Percentiles rank a stretch among this genome's conserved stretches.
phyloP scores from a whole-genome alignment of 2,797 vertebrate species.

The Sebastes miniatus region DNA sequence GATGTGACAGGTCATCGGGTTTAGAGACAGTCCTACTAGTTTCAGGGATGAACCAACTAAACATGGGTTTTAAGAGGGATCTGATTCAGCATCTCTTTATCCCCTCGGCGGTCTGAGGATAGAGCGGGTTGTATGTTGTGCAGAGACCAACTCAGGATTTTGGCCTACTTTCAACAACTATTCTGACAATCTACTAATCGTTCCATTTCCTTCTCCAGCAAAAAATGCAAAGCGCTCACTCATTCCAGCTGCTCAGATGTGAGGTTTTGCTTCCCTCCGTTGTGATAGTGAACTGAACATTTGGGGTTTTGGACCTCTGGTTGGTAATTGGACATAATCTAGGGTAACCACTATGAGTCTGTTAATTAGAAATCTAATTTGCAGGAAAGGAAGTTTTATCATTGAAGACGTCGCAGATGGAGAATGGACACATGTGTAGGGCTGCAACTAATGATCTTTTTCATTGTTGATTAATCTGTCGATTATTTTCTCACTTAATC shows the following conservation, averaged over 20 bases:
- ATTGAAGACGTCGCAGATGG: no score
- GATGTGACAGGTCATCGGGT: background rate
- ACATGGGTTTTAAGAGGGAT: no score
- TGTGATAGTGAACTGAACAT: background rate
- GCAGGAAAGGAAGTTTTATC: no score
- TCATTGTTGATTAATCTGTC: no score
- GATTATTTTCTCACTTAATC: no score
- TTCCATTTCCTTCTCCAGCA: background rate
- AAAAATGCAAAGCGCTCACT: background rate
- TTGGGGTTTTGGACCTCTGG: background rate
- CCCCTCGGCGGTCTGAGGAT: background rate
- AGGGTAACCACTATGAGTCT: background rate
- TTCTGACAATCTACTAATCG: background rate
- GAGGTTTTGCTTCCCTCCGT: background rate
- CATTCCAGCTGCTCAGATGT: background rate
- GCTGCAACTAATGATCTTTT: no score
- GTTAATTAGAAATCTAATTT: no score
- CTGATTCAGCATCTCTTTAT: background rate
- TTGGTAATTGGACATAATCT: background rate
- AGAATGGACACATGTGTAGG: no score
- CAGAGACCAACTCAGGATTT: background rate
- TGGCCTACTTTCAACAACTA: background rate
- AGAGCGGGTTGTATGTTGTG: background rate
- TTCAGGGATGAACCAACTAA: background rate
- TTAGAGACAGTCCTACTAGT: background rate